Evolutionary conservation across 2,113 vertebrate genomes (phyloP), one percentile per base, ranked within the genome.

Genomic region (Callipepla californica): DNA sequence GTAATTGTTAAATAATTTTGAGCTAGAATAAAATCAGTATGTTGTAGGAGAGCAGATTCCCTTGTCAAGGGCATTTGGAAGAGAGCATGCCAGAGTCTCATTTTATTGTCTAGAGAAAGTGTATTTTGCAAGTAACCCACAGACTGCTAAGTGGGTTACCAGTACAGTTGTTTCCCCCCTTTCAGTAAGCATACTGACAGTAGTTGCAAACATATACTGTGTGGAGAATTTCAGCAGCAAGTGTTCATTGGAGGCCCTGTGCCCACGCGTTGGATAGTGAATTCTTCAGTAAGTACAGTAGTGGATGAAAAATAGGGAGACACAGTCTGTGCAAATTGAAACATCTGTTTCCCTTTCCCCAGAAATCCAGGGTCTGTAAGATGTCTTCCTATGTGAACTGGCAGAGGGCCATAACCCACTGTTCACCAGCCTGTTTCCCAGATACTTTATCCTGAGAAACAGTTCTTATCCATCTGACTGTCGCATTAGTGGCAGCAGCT

Each of bases 311-410:
- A 90, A 85, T 14, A 74, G 38, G 42, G 79, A 77, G 76, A 91
- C 80, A 36, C 14, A 50, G 65, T 58, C 59, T 91, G 87, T 95
- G 93, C 90, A 94, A 91, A 96, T 90, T 85, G 82, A 82, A 95
- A 94, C 94, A 95, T 96, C 96, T 96, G 94, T 91, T 96, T 93
- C 68, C 38, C 72, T 92, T 94, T 90, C 93, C 93, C 82, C 96
- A 91, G 82, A 92, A 95, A 87, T 66, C 93, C 82, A 77, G 67
- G 67, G 87, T 94, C 79, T 94, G 75, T 85, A 89, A 94, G 93
- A 88, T 55, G 3, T 91, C 90, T 87, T 90, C 2, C 8, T 77
- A 74, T 93, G 93, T 90, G 87, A 95, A 80, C 92, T 95, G 94
- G 94, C 92, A 0, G 73, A 91, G 85, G 34, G 93, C 96, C 96